phyloP scores from a whole-genome alignment of 64 coral and sea anemone species.

The Hydrozoanthus tunicans region DNA sequence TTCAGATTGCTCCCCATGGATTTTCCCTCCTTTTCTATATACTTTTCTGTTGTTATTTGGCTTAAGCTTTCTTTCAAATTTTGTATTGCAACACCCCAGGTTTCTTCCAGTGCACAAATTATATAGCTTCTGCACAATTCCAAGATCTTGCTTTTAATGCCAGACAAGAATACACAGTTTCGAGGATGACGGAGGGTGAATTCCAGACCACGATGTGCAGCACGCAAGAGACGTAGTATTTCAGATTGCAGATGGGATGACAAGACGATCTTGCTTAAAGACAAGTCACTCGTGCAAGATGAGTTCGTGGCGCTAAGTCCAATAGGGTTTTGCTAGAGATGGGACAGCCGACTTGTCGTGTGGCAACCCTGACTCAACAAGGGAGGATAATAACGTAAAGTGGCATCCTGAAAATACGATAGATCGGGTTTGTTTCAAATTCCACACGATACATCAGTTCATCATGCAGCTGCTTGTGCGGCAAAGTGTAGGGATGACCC shows the following conservation, averaged over 20 bases:
- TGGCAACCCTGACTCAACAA: too few relatives aligned
- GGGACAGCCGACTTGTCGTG: too few relatives aligned
- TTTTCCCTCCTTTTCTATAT: not conserved
- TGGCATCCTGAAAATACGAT: not conserved
- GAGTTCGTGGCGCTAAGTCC: slow-evolving; percentile 58
- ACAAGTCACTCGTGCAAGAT: slow-evolving; percentile 15
- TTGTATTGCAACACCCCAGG: not conserved
- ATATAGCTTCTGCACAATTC: too few relatives aligned
- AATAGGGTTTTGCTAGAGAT: not conserved
- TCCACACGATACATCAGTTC: not conserved
- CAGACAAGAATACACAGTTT: too few relatives aligned
- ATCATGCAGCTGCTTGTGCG: too few relatives aligned
- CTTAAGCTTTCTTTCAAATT: not conserved
- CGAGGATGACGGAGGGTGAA: too few relatives aligned
- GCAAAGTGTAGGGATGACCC: slow-evolving; percentile 31
- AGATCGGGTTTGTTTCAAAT: not conserved
- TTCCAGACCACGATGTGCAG: too few relatives aligned
- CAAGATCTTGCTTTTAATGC: too few relatives aligned
- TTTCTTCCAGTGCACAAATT: not conserved
- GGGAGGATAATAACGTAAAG: too few relatives aligned
- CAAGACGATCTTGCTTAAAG: too few relatives aligned
- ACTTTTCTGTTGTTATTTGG: not conserved
- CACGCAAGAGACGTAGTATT: too few relatives aligned
- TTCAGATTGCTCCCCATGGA: slow-evolving; percentile 47
- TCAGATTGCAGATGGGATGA: too few relatives aligned